Evolutionary conservation across 2,888 invertebrate genomes (phyloP), one percentile per base, ranked within the genome.

Genomic region (Campoplex nolae): DNA sequence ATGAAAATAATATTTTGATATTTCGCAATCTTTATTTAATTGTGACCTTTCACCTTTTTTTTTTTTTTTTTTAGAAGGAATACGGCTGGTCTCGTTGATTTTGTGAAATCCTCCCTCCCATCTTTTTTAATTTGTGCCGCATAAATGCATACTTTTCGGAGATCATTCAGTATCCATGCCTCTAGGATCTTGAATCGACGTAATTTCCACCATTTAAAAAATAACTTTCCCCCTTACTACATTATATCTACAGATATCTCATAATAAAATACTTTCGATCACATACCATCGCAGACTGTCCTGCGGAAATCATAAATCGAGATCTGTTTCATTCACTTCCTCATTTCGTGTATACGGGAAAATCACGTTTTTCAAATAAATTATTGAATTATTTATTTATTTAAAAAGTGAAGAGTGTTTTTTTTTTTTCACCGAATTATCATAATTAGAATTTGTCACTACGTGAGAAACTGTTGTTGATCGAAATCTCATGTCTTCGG

Each of bases 201-300:
- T 85, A 71, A 85, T 83, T 79, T 85, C 84, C 87, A 76, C 78
- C 58, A 82, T 54, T 83, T 62, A 56, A 45, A 32, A 75, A 62
- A 71, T 68, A 86, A 86, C 82, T 86, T 88, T 86, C 84, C 76
- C 70, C 16, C 48, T 18, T 48, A 45, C 13, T 35, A 32, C 48
- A 51, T 67, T 35, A 58, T 16, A 8, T 28, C 28, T 42, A 28
- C 13, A 38, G 1, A 13, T 58, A 45, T 56, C 28, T 62, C 16
- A 45, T 75, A 58, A 13, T 18, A 13, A 23, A 23, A n/a, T 11
- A 42, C 18, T 42, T n/a, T 51, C 32, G 48, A 8, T 9, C 32
- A 28, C 28, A 71, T 35, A 8, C 16, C 32, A 32, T 32, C 32
- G 18, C 23, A 23, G 48, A 2, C 32, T 3, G 16, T 28, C 32